Evolutionary conservation across 1,140 invertebrate species (phyloP).

Genomic region (Nomia melanderi): DNA sequence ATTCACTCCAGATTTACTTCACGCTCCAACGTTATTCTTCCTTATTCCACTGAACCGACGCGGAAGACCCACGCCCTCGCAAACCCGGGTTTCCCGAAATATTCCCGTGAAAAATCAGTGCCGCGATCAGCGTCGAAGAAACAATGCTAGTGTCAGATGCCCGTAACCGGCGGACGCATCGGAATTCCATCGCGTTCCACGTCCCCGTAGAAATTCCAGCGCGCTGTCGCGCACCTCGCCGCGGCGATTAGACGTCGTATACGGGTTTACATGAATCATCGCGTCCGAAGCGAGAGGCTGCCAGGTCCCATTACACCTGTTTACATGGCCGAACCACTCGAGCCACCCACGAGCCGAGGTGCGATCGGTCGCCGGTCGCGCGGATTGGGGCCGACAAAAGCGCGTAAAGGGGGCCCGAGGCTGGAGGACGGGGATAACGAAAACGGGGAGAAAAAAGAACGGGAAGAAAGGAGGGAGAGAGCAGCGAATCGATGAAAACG

Average conservation of each 20-base stretch:
- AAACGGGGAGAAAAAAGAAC: neutral
- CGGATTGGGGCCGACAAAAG: conserved; percentile 17
- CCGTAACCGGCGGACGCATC: neutral
- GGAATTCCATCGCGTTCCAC: conserved; percentile 3
- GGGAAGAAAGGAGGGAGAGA: too few species aligned
- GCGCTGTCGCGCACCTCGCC: conserved; percentile 15
- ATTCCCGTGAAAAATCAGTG: too few species aligned
- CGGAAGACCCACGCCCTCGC: too few species aligned
- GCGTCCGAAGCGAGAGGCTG: conserved; percentile 14
- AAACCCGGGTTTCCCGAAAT: too few species aligned
- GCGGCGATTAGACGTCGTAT: conserved; percentile 40
- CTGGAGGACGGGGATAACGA: neutral
- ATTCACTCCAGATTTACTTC: too few species aligned
- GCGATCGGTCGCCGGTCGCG: conserved; percentile 15
- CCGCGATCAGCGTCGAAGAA: neutral
- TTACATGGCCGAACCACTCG: conserved; percentile 53
- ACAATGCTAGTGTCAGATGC: neutral
- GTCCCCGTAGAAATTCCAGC: neutral
- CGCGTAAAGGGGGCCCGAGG: neutral
- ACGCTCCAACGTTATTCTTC: too few species aligned
- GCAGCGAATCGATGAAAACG: conserved; percentile 17
- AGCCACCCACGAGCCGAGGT: conserved; percentile 58
- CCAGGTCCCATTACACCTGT: conserved; percentile 60
- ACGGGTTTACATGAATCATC: conserved; percentile 48
- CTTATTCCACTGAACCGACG: too few species aligned